Conservation (phyloP, 2,888 invertebrate species). For the Serripes groenlandicus region DNA sequence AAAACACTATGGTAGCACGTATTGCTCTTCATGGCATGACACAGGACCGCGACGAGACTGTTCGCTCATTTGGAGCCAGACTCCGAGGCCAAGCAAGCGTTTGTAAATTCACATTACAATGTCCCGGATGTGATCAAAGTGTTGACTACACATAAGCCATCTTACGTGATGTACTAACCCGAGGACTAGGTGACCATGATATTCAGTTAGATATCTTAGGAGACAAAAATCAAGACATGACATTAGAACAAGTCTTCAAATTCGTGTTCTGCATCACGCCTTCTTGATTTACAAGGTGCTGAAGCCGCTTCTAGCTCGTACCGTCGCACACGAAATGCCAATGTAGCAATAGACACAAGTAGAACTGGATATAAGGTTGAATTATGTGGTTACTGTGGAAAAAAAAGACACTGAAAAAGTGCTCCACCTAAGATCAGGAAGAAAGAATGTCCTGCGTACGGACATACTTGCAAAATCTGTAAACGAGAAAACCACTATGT, state of each 20-base stretch:
- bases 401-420: constrained; percentile 65
- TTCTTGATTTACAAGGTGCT: constrained; percentile 48
- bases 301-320: constrained; percentile 39
- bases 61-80: constrained; percentile 65
- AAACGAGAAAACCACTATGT: constrained; percentile 54
- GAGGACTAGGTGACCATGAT: constrained; percentile 50
- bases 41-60: constrained; percentile 67
- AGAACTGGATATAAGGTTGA: constrained; percentile 13
- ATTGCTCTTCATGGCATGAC: too few relatives aligned
- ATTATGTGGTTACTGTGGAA: constrained; percentile 66
- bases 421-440: constrained; percentile 33
- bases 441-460: constrained; percentile 61
- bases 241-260: constrained; percentile 66
- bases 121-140: constrained; percentile 32
- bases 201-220: constrained; percentile 55
- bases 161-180: constrained; percentile 47
- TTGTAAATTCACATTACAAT: constrained; percentile 67
- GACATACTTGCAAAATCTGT: constrained; percentile 62
- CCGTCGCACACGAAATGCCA: not conserved
- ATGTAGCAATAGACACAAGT: not conserved
- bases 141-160: constrained; percentile 56
- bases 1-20: constrained; percentile 58
- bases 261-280: constrained; percentile 62
- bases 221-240: constrained; percentile 60
- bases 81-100: constrained; percentile 67